Conservation (phyloP, 2,797 vertebrate species). For the Muscicapa striata region DNA sequence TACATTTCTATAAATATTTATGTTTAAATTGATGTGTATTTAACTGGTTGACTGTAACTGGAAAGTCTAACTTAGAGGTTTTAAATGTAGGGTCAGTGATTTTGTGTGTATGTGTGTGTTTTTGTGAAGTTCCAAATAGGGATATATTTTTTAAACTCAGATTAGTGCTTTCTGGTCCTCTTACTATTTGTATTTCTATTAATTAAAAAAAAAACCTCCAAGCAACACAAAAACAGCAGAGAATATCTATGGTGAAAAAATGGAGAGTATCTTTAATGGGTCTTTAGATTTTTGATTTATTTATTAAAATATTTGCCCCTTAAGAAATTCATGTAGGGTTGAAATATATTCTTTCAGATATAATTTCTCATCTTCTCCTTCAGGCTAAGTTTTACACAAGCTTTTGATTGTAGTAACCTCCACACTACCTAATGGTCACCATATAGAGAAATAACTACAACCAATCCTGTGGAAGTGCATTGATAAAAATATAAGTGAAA, state of each 20-base stretch:
- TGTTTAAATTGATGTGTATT: not conserved
- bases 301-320: not conserved
- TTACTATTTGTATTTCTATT: not conserved
- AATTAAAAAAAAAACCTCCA: not conserved
- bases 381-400: not conserved
- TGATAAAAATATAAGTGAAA: not conserved
- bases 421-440: not conserved
- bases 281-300: not conserved
- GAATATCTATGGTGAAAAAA: not conserved
- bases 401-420: not conserved
- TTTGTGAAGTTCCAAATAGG: not conserved
- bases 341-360: not conserved
- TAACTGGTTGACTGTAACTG: not conserved
- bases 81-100: not conserved
- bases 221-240: fast-evolving
- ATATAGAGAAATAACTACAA: not conserved
- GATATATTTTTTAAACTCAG: not conserved
- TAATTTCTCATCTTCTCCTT: not conserved
- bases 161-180: not conserved
- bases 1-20: not conserved
- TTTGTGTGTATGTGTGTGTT: not conserved
- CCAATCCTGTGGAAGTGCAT: not conserved
- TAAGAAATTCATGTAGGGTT: not conserved
- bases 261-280: not conserved
- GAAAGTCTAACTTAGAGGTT: not conserved